Conservation (phyloP, 2,888 invertebrate genomes). For the Chaetogeoica ovagalla region DNA sequence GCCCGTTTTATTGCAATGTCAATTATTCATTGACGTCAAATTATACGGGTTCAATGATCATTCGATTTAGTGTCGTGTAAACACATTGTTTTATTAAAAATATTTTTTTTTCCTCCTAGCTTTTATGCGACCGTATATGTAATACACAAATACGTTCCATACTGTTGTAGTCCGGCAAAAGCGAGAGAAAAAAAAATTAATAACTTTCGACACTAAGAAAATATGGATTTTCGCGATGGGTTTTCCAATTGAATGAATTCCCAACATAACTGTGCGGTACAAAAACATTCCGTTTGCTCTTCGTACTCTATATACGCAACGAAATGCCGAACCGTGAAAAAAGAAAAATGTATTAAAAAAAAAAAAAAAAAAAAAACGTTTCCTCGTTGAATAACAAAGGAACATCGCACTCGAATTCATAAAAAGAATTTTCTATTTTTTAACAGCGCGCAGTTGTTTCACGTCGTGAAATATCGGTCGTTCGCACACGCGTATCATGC, state of each 20-base stretch:
- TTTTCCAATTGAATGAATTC: conserved; percentile 23
- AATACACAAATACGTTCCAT: background rate
- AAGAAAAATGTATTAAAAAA: conserved; percentile 1
- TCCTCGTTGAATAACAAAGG: conserved; percentile 7
- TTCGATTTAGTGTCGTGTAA: background rate
- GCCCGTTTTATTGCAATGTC: too few species aligned
- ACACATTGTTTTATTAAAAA: background rate
- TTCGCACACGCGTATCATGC: background rate
- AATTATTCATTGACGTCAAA: too few species aligned
- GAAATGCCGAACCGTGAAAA: background rate
- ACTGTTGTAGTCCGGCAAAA: background rate
- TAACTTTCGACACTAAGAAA: conserved; percentile 16
- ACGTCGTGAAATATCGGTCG: background rate
- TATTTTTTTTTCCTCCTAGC: background rate
- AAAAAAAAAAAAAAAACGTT: too few species aligned
- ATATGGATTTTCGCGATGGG: background rate
- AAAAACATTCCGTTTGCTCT: conserved; percentile 15
- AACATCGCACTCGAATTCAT: conserved; percentile 7
- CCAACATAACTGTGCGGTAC: background rate
- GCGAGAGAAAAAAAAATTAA: background rate
- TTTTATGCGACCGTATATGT: background rate
- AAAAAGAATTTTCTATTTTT: background rate
- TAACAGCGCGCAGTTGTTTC: background rate
- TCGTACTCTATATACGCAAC: background rate
- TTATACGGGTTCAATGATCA: too few species aligned